A percentile compares a stretch with the other conserved stretches of the same genome.
Evolutionary conservation across 1,140 invertebrate species (phyloP).

Genomic region (Agrypnia vestita): DNA sequence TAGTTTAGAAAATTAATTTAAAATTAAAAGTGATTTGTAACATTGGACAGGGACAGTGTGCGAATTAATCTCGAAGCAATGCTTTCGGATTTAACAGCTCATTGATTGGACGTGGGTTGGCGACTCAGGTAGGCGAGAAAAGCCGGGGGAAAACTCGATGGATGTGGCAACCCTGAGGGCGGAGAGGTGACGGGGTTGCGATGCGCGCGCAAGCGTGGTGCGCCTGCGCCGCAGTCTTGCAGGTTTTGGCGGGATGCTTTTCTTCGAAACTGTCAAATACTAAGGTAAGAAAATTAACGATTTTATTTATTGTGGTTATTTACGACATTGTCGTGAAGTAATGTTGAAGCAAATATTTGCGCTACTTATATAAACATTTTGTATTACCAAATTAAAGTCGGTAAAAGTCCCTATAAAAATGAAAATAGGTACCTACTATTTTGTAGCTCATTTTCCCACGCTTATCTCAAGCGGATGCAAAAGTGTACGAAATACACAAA

Average conservation of each 20-base stretch:
- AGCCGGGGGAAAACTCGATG: constrained; percentile 2
- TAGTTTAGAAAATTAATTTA: too few relatives aligned
- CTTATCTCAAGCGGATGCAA: too few relatives aligned
- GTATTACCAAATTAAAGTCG: too few relatives aligned
- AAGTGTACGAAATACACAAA: too few relatives aligned
- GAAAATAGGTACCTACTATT: too few relatives aligned
- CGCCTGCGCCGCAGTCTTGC: constrained; percentile 28
- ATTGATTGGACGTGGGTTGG: neutral
- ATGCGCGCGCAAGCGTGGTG: constrained; percentile 34
- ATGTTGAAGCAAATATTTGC: too few relatives aligned
- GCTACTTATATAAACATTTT: too few relatives aligned
- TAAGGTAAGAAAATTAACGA: constrained; percentile 14
- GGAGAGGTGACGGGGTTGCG: constrained; percentile 30
- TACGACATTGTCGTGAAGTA: too few relatives aligned
- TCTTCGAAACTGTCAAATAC: constrained; percentile 17
- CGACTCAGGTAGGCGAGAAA: neutral
- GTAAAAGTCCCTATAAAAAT: too few relatives aligned
- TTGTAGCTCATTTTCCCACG: too few relatives aligned
- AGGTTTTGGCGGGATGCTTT: constrained; percentile 27
- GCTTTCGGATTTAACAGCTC: neutral
- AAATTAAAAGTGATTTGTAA: neutral
- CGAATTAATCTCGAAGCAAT: neutral
- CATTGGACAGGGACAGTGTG: neutral
- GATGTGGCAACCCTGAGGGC: constrained; percentile 25
- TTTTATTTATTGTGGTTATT: too few relatives aligned